Evolutionary conservation across 2,113 vertebrate genomes (phyloP).

Genomic region (Hystrix cristata): DNA sequence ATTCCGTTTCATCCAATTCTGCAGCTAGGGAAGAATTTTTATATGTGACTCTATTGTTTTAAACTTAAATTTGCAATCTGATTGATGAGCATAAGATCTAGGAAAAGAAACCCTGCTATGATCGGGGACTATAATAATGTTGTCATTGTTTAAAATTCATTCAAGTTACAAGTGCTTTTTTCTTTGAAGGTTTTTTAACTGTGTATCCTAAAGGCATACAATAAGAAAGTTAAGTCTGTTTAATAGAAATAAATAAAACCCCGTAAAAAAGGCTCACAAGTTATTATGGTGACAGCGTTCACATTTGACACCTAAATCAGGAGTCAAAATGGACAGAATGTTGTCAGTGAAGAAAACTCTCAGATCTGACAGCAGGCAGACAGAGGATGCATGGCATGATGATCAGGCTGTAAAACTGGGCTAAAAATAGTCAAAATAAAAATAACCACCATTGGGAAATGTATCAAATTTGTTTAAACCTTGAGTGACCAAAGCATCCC

Average conservation of each 20-base stretch:
- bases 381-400: neutral
- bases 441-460: neutral
- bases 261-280: slow-evolving; percentile 49
- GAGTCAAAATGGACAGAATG: neutral
- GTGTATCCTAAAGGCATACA: neutral
- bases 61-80: slow-evolving; percentile 72
- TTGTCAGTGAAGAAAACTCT: slow-evolving; percentile 17
- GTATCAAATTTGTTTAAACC: slow-evolving; percentile 13
- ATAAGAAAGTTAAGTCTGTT: slow-evolving; percentile 62
- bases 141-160: slow-evolving; percentile 74
- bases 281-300: neutral
- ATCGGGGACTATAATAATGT: slow-evolving; percentile 70
- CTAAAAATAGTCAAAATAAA: neutral
- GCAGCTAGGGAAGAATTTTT: slow-evolving; percentile 27
- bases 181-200: slow-evolving; percentile 52
- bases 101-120: slow-evolving; percentile 59
- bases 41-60: slow-evolving; percentile 57
- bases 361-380: neutral
- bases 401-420: neutral
- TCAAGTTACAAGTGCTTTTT: slow-evolving; percentile 70
- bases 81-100: slow-evolving; percentile 57
- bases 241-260: slow-evolving; percentile 23
- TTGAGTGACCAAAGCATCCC: neutral
- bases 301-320: neutral
- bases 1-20: neutral